Percentiles rank a stretch among this genome's conserved stretches.
Evolutionary conservation across 2,113 vertebrate genomes (phyloP).

Genomic region (Accipiter cooperii): DNA sequence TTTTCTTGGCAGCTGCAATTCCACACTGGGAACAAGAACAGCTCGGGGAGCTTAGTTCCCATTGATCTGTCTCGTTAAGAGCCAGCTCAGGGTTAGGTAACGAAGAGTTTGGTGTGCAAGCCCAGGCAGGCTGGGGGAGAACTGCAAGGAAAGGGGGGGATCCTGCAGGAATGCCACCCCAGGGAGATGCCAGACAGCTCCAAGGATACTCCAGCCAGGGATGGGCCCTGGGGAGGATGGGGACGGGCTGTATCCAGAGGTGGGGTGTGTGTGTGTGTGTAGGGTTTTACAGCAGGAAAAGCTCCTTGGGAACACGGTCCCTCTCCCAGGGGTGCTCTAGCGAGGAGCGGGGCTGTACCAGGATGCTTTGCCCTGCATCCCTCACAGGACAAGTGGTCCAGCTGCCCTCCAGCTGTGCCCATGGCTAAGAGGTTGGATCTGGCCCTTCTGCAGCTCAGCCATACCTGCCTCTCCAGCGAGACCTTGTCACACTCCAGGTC

Average conservation of each 20-base stretch:
- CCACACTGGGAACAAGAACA: background rate
- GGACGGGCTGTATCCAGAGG: accelerated
- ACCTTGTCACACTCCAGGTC: conserved; percentile 95
- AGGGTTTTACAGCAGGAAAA: background rate
- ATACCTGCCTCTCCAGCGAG: conserved; percentile 89
- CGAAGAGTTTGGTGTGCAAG: background rate
- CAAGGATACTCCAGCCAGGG: background rate
- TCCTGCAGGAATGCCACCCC: background rate
- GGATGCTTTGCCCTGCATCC: accelerated
- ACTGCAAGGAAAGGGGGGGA: background rate
- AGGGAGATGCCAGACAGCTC: background rate
- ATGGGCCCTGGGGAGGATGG: accelerated
- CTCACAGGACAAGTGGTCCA: background rate
- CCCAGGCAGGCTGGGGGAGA: background rate
- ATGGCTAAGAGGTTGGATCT: background rate
- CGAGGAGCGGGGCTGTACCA: accelerated
- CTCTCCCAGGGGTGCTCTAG: background rate
- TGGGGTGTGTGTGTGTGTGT: too few relatives aligned
- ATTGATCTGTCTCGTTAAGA: background rate
- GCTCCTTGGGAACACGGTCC: background rate
- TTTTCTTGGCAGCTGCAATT: background rate
- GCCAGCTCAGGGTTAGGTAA: background rate
- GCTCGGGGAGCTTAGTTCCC: background rate
- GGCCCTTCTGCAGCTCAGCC: accelerated
- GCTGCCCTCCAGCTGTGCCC: background rate